These are phyloP conservation scores for Aplysia californica DNA, from an alignment of 1,140 invertebrate genomes.

Conservation along the genomic window DNA sequence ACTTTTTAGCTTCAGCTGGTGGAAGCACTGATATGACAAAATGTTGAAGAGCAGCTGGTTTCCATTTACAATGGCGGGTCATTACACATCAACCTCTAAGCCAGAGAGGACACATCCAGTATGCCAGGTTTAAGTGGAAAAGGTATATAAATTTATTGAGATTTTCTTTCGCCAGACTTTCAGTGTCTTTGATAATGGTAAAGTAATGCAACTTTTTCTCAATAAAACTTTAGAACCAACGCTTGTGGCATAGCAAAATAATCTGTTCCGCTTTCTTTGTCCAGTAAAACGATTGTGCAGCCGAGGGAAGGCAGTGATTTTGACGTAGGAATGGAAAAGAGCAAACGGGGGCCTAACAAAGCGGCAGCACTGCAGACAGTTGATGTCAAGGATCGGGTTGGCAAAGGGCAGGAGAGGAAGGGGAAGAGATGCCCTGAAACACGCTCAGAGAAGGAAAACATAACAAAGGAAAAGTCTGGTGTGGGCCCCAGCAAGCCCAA, in stretches of 20 bases:
- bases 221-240: background rate
- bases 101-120: no score
- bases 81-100: no score
- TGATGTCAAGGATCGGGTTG: background rate
- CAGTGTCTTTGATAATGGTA: background rate
- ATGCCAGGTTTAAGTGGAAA: background rate
- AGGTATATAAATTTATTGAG: background rate
- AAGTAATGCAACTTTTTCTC: background rate
- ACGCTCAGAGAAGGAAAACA: no score
- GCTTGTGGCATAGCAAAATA: no score
- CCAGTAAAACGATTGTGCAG: background rate
- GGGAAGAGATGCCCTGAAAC: background rate
- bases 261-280: no score
- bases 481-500: no score
- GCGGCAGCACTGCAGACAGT: background rate
- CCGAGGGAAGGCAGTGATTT: background rate
- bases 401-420: background rate
- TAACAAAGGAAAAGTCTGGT: no score
- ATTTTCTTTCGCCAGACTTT: background rate
- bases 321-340: no score
- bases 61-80: no score
- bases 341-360: no score
- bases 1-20: no score
- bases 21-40: no score
- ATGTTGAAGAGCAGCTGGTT: background rate